A percentile compares a stretch with the other conserved stretches of the same genome.
Conservation (phyloP, 2,113 vertebrate genomes). For the Carassius carassius region DNA sequence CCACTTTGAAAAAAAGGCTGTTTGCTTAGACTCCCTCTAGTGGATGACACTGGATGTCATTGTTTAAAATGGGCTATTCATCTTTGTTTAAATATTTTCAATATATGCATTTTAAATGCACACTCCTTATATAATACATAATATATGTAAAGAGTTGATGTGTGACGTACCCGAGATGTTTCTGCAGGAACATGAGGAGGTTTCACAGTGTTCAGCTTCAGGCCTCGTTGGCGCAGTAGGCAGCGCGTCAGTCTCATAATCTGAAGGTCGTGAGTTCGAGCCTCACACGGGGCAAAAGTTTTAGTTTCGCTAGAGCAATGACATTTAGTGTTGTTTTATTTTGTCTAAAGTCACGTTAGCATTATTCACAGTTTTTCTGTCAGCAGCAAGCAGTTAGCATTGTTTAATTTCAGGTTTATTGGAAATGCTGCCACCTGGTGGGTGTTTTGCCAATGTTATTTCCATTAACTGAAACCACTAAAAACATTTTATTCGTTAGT, state of each 20-base stretch:
- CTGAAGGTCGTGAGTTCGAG: conserved; percentile 55
- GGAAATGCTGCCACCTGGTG: not conserved
- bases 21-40: not conserved
- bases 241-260: conserved; percentile 62
- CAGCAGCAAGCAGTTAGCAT: too few relatives aligned
- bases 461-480: too few relatives aligned
- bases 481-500: too few relatives aligned
- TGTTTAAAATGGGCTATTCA: too few relatives aligned
- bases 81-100: too few relatives aligned
- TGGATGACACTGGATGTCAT: too few relatives aligned
- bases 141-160: not conserved
- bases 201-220: accelerated
- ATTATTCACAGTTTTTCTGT: not conserved
- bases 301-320: not conserved
- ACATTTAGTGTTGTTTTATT: too few relatives aligned
- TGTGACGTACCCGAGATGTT: too few relatives aligned
- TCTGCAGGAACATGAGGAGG: not conserved
- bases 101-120: not conserved
- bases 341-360: not conserved
- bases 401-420: not conserved
- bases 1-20: conserved; percentile 55
- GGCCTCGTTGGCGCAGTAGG: conserved; percentile 61
- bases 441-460: not conserved
- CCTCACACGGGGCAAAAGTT: conserved; percentile 17
- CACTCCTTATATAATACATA: not conserved